Evolutionary conservation across 1,140 invertebrate genomes (phyloP).

Genomic region (Philopotamus ludificatus): DNA sequence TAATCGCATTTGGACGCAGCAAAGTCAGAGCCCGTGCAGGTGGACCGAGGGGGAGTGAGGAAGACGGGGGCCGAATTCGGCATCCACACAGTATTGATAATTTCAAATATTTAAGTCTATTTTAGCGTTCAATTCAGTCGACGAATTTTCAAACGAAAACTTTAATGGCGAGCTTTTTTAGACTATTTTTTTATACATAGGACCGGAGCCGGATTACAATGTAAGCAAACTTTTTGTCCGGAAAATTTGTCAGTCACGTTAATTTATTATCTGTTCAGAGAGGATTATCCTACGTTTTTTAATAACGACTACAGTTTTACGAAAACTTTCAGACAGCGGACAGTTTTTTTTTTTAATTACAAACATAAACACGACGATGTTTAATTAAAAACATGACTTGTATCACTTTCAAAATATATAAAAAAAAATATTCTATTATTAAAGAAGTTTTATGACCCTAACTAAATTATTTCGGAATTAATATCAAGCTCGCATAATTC

Average conservation of each 20-base stretch:
- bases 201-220: conserved; percentile 10
- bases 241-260: conserved; percentile 31
- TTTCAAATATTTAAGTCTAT: too few species aligned
- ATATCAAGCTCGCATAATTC: too few species aligned
- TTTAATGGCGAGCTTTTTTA: conserved; percentile 4
- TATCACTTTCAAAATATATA: too few species aligned
- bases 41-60: neutral
- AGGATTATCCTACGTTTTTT: neutral
- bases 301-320: neutral
- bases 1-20: conserved; percentile 19
- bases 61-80: neutral
- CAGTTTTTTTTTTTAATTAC: too few species aligned
- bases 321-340: too few species aligned
- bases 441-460: too few species aligned
- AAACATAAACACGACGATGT: too few species aligned
- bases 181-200: conserved; percentile 8
- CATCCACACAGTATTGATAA: too few species aligned
- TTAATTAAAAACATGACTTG: too few species aligned
- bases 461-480: too few species aligned
- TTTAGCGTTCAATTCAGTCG: too few species aligned
- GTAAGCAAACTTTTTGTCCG: conserved; percentile 24
- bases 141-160: conserved; percentile 1
- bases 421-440: too few species aligned
- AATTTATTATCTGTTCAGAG: conserved; percentile 20
- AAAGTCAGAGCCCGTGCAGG: neutral